phyloP scores from a whole-genome alignment of 2,797 vertebrate species.

The Antennarius maculatus region DNA sequence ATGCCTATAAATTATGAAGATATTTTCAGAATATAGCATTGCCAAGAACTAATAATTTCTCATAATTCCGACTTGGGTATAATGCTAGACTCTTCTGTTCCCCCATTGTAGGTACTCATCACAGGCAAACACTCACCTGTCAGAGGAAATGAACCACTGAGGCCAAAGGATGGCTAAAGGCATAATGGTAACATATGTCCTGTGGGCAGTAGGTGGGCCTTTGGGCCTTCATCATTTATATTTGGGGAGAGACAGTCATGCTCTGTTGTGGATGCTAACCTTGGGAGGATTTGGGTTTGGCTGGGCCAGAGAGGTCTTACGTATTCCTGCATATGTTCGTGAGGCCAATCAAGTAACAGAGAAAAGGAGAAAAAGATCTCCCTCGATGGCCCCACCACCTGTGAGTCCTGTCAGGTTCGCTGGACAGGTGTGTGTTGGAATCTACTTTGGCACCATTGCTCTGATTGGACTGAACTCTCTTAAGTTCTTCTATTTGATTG shows the following conservation, averaged over 20 bases:
- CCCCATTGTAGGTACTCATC: slow-evolving; percentile 33
- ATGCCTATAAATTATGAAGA: background rate
- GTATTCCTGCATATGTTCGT: slow-evolving; percentile 86
- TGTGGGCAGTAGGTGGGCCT: slow-evolving; percentile 84
- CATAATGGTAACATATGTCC: slow-evolving; percentile 83
- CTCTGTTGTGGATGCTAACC: slow-evolving; percentile 91
- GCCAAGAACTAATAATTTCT: background rate
- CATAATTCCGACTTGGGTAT: background rate
- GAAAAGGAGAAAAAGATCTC: slow-evolving; percentile 18
- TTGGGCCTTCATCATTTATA: slow-evolving; percentile 92
- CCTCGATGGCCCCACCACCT: slow-evolving; percentile 41
- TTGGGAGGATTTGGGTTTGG: slow-evolving; percentile 88
- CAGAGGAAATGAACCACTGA: slow-evolving; percentile 34
- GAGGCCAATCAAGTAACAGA: slow-evolving; percentile 78
- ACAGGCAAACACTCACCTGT: slow-evolving; percentile 36
- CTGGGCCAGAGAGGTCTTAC: slow-evolving; percentile 87
- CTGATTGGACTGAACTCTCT: slow-evolving; percentile 85
- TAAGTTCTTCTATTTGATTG: slow-evolving; percentile 85
- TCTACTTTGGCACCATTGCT: slow-evolving; percentile 89
- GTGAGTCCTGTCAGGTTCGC: slow-evolving; percentile 80
- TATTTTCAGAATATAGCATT: background rate
- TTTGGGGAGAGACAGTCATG: slow-evolving; percentile 90
- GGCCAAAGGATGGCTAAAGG: slow-evolving; percentile 76
- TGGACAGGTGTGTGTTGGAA: slow-evolving; percentile 87
- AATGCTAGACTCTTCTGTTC: slow-evolving; percentile 2